These are phyloP conservation scores for Tamandua tetradactyla DNA, from an alignment of 2,797 vertebrate species.

Conservation along the genomic window DNA sequence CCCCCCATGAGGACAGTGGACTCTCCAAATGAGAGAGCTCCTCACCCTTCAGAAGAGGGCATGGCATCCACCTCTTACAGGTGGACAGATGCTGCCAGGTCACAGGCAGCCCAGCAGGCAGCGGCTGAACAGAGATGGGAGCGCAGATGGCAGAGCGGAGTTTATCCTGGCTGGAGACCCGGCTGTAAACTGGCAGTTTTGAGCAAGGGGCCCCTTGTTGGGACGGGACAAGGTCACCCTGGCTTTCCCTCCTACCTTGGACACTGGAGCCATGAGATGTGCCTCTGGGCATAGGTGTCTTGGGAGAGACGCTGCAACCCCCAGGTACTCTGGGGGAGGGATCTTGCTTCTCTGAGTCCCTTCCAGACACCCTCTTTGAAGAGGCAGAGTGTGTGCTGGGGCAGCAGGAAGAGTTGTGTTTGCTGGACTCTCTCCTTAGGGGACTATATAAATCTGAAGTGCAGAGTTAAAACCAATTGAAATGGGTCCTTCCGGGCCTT, in stretches of 20 bases:
- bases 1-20: background rate
- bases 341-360: background rate
- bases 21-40: background rate
- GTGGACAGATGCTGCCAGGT: constrained; percentile 77
- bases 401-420: too few relatives aligned
- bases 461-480: accelerated
- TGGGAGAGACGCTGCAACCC: background rate
- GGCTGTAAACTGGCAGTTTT: constrained; percentile 81
- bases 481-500: background rate
- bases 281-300: background rate
- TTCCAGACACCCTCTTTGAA: background rate
- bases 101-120: constrained; percentile 78
- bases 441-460: background rate
- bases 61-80: background rate
- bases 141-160: constrained; percentile 91
- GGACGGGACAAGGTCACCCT: constrained; percentile 82
- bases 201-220: constrained; percentile 60
- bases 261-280: constrained; percentile 21
- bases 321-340: background rate
- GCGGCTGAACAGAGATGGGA: constrained; percentile 63
- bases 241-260: constrained; percentile 74
- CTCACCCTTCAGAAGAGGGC: constrained; percentile 4
- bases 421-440: background rate
- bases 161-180: constrained; percentile 89
- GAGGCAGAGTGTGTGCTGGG: background rate